These are phyloP conservation scores for Ectobius pallidus DNA, from an alignment of 2,888 invertebrate genomes.

Conservation along the genomic window DNA sequence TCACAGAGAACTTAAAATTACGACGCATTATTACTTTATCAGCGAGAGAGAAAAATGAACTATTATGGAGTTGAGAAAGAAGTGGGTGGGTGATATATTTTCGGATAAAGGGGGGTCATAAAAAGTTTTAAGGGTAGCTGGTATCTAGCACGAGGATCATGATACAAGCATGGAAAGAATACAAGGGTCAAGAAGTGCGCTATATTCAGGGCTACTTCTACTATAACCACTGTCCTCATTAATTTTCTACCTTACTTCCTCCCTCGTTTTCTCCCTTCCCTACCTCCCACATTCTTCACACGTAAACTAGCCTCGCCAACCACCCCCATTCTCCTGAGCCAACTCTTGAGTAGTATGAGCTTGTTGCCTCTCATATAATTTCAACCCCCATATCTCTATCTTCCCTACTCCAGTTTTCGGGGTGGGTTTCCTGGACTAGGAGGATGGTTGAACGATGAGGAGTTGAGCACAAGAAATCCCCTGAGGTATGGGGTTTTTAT, in stretches of 20 bases:
- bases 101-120: not conserved
- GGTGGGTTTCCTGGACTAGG: not conserved
- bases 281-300: not conserved
- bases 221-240: not conserved
- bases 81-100: not conserved
- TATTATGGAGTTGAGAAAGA: too few species aligned
- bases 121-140: not conserved
- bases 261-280: not conserved
- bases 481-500: not conserved
- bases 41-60: not conserved
- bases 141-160: not conserved
- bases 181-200: not conserved
- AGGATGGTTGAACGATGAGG: not conserved
- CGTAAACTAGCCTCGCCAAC: not conserved
- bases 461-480: not conserved
- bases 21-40: not conserved
- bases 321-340: not conserved
- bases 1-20: not conserved
- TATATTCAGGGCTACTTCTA: not conserved
- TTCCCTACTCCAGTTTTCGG: not conserved
- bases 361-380: not conserved
- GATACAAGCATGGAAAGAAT: not conserved
- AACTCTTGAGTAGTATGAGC: not conserved
- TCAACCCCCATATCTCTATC: not conserved
- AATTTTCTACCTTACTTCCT: slow-evolving; percentile 29